Percentiles rank a stretch among this genome's conserved stretches.
Evolutionary conservation across 2,113 vertebrate species (phyloP).

Genomic region (Lepus americanus): DNA sequence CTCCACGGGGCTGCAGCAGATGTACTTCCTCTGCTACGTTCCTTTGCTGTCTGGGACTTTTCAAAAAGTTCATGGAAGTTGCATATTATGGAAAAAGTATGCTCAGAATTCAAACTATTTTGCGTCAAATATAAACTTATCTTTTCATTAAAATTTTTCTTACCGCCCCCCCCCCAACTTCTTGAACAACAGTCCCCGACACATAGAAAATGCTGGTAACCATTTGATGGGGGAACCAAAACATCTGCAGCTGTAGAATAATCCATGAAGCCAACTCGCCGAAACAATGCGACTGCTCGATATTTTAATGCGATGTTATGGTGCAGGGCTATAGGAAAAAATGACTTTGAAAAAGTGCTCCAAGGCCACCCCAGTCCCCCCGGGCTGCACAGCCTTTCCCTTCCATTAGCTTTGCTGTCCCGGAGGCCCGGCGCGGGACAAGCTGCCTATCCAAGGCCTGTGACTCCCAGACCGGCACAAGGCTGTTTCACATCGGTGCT

Average conservation of each 20-base stretch:
- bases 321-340: not conserved
- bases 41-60: not conserved
- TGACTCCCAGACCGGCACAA: not conserved
- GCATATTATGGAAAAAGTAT: too few species aligned
- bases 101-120: too few species aligned
- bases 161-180: too few species aligned
- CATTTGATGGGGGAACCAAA: not conserved
- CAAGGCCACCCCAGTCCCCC: not conserved
- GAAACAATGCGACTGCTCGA: not conserved
- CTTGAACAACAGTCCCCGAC: not conserved
- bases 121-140: too few species aligned
- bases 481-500: not conserved
- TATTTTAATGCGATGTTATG: not conserved
- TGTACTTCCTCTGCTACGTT: not conserved
- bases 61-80: too few species aligned
- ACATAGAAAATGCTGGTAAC: not conserved
- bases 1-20: not conserved
- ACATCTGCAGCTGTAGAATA: not conserved
- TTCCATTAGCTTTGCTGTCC: not conserved
- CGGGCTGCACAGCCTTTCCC: not conserved
- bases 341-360: not conserved
- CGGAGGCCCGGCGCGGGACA: not conserved
- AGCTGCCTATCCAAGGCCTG: rapidly evolving
- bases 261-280: not conserved
- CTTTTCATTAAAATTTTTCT: too few species aligned